phyloP scores from a whole-genome alignment of 2,888 invertebrate species.

The Sipha maydis region DNA sequence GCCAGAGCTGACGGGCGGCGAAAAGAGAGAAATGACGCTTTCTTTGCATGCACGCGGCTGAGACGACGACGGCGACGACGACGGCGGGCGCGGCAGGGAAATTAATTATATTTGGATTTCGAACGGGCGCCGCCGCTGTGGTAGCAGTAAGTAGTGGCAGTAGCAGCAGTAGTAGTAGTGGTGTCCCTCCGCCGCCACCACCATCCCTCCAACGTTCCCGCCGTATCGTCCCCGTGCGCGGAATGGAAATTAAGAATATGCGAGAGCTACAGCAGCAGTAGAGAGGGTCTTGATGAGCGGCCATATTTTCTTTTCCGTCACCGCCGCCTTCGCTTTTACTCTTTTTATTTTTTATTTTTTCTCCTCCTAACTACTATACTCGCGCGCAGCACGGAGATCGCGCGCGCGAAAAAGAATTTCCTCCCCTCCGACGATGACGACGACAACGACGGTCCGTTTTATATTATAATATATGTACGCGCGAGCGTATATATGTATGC shows the following conservation, averaged over 20 bases:
- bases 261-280: slow-evolving; percentile 58
- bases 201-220: not conserved
- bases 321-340: slow-evolving; percentile 62
- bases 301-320: slow-evolving; percentile 65
- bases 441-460: slow-evolving; percentile 17
- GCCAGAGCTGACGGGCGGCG: slow-evolving; percentile 61
- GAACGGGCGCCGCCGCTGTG: slow-evolving; percentile 56
- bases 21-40: slow-evolving; percentile 63
- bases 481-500: not conserved
- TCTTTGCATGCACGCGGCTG: slow-evolving; percentile 62
- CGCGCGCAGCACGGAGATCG: slow-evolving; percentile 37
- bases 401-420: slow-evolving; percentile 46
- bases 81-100: slow-evolving; percentile 55
- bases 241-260: slow-evolving; percentile 64
- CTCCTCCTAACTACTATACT: slow-evolving; percentile 22
- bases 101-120: slow-evolving; percentile 64
- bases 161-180: too few species aligned
- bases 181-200: not conserved
- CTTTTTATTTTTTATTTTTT: slow-evolving; percentile 38
- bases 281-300: slow-evolving; percentile 65
- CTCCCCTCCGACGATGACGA: not conserved
- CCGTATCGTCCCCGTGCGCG: slow-evolving; percentile 11
- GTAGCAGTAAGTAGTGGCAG: too few species aligned
- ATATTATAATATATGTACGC: not conserved
- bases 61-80: not conserved